These are phyloP conservation scores for Calameuta pallipes DNA, from an alignment of 2,888 invertebrate genomes.

Conservation along the genomic window DNA sequence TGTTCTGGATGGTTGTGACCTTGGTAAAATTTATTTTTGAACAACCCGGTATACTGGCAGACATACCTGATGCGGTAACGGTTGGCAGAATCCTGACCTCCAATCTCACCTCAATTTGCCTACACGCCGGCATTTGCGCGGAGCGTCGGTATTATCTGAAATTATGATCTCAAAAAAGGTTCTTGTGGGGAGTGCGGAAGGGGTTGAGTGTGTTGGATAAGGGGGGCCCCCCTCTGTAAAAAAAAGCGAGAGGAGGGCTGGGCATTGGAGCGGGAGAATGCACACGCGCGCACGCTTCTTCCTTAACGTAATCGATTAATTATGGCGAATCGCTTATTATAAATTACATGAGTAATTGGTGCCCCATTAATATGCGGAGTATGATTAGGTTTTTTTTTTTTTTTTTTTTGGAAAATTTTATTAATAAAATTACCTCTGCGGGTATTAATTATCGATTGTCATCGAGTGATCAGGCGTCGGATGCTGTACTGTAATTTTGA, in stretches of 20 bases:
- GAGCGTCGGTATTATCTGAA: slow-evolving; percentile 60
- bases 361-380: slow-evolving; percentile 17
- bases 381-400: too few relatives aligned
- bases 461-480: too few relatives aligned
- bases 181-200: too few relatives aligned
- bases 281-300: slow-evolving; percentile 33
- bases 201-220: not conserved
- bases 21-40: slow-evolving; percentile 7
- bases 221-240: too few relatives aligned
- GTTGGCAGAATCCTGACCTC: slow-evolving; percentile 62
- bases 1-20: too few relatives aligned
- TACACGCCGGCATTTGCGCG: slow-evolving; percentile 61
- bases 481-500: too few relatives aligned
- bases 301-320: slow-evolving; percentile 54
- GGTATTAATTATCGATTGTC: too few relatives aligned
- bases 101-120: slow-evolving; percentile 67
- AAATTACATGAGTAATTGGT: slow-evolving; percentile 44
- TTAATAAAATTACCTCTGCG: too few relatives aligned
- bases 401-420: too few relatives aligned
- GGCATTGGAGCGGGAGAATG: not conserved
- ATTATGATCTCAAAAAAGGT: slow-evolving; percentile 63
- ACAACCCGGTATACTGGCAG: slow-evolving; percentile 49
- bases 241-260: not conserved
- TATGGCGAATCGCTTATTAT: slow-evolving; percentile 50
- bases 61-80: slow-evolving; percentile 45